Conservation (phyloP, 1,140 invertebrate genomes). For the Cotesia glomerata region DNA sequence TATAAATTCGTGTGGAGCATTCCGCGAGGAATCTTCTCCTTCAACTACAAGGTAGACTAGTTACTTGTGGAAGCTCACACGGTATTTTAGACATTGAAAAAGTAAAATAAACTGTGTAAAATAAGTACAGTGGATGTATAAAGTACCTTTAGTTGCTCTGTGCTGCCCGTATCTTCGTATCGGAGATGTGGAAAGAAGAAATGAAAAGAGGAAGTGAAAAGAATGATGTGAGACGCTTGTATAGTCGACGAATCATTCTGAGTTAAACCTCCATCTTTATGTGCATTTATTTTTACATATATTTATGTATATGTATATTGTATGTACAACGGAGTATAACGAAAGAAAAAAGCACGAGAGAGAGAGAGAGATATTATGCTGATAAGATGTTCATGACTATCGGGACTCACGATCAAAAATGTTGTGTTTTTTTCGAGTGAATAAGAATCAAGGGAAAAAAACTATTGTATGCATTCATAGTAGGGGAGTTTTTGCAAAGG, state of each 20-base stretch:
- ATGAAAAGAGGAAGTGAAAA: neutral
- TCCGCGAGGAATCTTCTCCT: neutral
- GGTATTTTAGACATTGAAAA: neutral
- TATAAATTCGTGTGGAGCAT: no score
- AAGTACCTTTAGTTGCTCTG: neutral
- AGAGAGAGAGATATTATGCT: slow-evolving; percentile 46
- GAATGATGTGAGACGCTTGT: neutral
- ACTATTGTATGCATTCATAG: neutral
- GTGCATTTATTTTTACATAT: neutral
- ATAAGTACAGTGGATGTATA: neutral
- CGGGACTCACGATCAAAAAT: slow-evolving; percentile 47
- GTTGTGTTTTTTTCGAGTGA: slow-evolving; percentile 54
- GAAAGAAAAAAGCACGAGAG: slow-evolving; percentile 10
- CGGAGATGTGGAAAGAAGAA: neutral
- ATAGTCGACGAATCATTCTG: neutral
- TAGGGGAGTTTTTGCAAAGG: no score
- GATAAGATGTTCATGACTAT: slow-evolving; percentile 56
- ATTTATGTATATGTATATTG: neutral
- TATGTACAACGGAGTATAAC: neutral
- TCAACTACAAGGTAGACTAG: neutral
- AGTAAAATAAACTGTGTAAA: neutral
- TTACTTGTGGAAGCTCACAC: neutral
- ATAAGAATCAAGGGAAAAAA: slow-evolving; percentile 45
- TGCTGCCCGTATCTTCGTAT: neutral
- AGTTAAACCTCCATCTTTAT: neutral